Evolutionary conservation across 2,797 vertebrate species (phyloP), one percentile per base, ranked within the genome.

Genomic region (Sebastes flavidus): DNA sequence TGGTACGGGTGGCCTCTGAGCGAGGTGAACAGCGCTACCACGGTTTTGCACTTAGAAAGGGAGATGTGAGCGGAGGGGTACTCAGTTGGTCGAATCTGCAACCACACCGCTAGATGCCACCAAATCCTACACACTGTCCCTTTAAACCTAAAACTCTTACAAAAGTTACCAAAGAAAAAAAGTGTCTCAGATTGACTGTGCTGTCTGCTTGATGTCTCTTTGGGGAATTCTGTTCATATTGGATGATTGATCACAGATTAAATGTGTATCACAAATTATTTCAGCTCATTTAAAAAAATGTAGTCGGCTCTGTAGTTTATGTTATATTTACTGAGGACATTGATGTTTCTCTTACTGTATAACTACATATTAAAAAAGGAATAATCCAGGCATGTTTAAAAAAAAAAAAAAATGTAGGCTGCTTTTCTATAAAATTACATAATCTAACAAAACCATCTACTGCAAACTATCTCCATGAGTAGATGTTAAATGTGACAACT

Each of bases 401-500:
- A 61, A 32, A 38, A 1, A 65, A 1, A 56, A 0, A 65, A 67
- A 1, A 60, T 16, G 1, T 14, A 71, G 8, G 46, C 18, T 49
- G 18, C 25, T 29, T 2, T 14, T 58, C 42, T 16, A 42, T 36
- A n/a, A 32, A 74, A 65, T 38, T 27, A 32, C 12, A 56, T 20
- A 32, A n/a, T 56, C 52, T 4, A 36, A 65, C 27, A 36, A 36
- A 65, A 46, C 11, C 27, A 76, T 77, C 56, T 42, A 22, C 38
- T 70, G 67, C 61, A 34, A 73, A 78, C 30, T 25, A 67, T 75
- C 58, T 78, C 16, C 2, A 12, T 52, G 34, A 68, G 82, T 42
- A 78, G 77, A 58, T 68, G 49, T 77, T 62, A 75, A 62, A 77
- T 27, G 18, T 14, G 2, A 62, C 29, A 68, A 80, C 38, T 60